Base-by-base conservation (phyloP, 2,113 vertebrate species). In the Salvelinus alpinus region DNA sequence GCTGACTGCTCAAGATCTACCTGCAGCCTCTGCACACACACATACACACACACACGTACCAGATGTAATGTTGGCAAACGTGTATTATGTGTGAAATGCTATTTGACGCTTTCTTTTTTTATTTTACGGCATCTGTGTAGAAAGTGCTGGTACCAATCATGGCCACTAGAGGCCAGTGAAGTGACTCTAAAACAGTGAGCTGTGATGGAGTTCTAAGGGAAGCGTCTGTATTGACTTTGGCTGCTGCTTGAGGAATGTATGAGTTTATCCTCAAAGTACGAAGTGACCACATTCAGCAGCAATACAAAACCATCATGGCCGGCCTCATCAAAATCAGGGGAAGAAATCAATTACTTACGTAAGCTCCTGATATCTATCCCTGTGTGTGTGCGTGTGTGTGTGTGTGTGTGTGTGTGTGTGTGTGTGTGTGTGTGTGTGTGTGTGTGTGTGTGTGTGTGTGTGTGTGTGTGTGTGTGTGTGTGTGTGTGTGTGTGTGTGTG, bases 1-100 rank as follows among this genome's bases (percentile, higher is more conserved):
- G 95, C 95, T 0, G 97, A 96, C 5, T 90, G 90, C 9, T 97
- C 96, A 20, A 94, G 88, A 16, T 98, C 96, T 0, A 93, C 92
- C 79, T 95, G 93, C 80, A 98, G 88, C 79, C 94, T 90, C 97
- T 98, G 87, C 31, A 64, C 74, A 78, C 0, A 4, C 3, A 82
- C 64, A 78, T 6, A 72, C 8, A 13, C 24, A 78, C 48, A 47
- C 60, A 60, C 16, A 71, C 69, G 22, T 16, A 60, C 16, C 59
- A 20, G 18, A n/a, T 60, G 59, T n/a, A 16, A 62, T 20, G 51
- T 18, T 18, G 16, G 51, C 51, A 5, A 54, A 54, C 4, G 16
- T 54, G 51, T 54, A 54, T 54, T 54, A 44, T 44, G 16, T 54
- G 12, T 54, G 51, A 54, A 54, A 4, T 54, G 51, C 16, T 54